Evolutionary conservation across 2,888 invertebrate genomes (phyloP).

Genomic region (Prionchulus punctatus): DNA sequence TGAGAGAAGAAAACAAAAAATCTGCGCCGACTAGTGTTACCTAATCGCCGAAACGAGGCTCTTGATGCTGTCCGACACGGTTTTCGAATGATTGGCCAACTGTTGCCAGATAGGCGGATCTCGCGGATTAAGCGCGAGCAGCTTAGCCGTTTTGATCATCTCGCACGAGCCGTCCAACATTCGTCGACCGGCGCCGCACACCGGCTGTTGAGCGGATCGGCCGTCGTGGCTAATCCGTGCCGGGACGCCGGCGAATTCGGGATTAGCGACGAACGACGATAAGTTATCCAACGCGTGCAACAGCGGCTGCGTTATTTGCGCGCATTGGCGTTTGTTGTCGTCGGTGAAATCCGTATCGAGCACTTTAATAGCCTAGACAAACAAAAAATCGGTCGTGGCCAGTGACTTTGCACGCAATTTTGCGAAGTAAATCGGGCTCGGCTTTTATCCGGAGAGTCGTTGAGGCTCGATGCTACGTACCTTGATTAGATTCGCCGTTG

Average conservation of each 20-base stretch:
- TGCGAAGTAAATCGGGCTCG: too few species aligned
- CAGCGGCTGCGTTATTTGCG: conserved; percentile 61
- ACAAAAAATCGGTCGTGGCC: too few species aligned
- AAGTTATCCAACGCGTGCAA: conserved; percentile 76
- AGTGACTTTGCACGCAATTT: too few species aligned
- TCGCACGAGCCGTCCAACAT: conserved; percentile 69
- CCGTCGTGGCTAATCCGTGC: conserved; percentile 76
- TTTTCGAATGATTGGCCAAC: conserved; percentile 79
- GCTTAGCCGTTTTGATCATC: conserved; percentile 78
- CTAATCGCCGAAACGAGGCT: conserved; percentile 74
- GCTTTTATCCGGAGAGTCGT: too few species aligned
- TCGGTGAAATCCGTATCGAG: conserved; percentile 55
- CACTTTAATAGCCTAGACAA: conserved; percentile 25
- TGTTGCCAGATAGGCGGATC: conserved; percentile 87
- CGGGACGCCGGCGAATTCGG: conserved; percentile 79
- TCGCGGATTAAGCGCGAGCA: conserved; percentile 66
- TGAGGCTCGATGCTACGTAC: conserved; percentile 38
- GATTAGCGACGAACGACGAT: conserved; percentile 76
- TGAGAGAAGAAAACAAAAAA: too few species aligned
- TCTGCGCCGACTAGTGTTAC: conserved; percentile 35
- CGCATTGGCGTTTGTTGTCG: conserved; percentile 30
- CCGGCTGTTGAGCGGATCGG: conserved; percentile 63
- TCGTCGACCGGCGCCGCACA: conserved; percentile 58
- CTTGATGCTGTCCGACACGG: conserved; percentile 90
- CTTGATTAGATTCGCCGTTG: conserved; percentile 79